phyloP scores from a whole-genome alignment of 2,888 invertebrate species.

The Maniola hyperantus region DNA sequence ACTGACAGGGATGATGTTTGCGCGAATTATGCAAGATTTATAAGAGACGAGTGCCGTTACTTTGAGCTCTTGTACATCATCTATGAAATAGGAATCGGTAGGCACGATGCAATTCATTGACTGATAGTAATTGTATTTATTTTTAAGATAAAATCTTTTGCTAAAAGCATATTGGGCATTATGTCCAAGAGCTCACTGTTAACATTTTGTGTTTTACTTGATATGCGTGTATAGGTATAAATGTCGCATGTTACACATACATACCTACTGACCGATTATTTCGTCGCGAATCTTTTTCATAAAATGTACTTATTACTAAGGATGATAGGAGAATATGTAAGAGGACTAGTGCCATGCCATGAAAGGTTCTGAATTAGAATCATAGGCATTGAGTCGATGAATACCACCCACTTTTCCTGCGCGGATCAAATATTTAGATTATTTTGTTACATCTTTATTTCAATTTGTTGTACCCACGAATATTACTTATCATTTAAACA shows the following conservation, averaged over 20 bases:
- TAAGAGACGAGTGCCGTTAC: conserved; percentile 58
- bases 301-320: conserved; percentile 63
- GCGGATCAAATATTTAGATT: conserved; percentile 65
- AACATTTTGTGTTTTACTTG: conserved; percentile 44
- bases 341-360: conserved; percentile 82
- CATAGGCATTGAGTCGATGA: conserved; percentile 79
- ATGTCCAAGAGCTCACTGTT: conserved; percentile 47
- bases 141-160: conserved; percentile 25
- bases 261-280: conserved; percentile 44
- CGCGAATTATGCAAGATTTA: conserved; percentile 79
- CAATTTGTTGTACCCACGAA: conserved; percentile 64
- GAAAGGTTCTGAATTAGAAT: conserved; percentile 82
- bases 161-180: conserved; percentile 32
- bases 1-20: conserved; percentile 81
- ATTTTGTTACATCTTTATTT: conserved; percentile 69
- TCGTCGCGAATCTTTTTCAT: conserved; percentile 51
- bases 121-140: conserved; percentile 25
- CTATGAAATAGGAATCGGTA: conserved; percentile 17
- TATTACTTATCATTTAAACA: conserved; percentile 68
- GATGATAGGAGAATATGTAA: conserved; percentile 80
- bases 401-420: conserved; percentile 82
- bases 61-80: conserved; percentile 33
- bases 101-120: conserved; percentile 19
- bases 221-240: conserved; percentile 45
- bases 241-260: conserved; percentile 46